Conservation (phyloP, 2,888 invertebrate species). For the Harpalus rubripes region DNA sequence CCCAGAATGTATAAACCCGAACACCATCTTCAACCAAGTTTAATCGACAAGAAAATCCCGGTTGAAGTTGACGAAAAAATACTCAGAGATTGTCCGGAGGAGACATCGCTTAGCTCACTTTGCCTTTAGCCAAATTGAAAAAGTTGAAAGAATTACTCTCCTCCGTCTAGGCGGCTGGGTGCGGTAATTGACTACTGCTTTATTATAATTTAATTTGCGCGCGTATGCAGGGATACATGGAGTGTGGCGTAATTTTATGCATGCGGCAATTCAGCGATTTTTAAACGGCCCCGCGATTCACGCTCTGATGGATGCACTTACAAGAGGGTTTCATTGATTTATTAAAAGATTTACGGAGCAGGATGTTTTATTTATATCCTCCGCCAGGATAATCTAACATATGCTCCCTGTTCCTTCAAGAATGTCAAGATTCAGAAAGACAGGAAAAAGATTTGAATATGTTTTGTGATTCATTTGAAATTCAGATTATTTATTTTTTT, state of each 20-base stretch:
- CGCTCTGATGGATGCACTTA: constrained; percentile 31
- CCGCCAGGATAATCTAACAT: background rate
- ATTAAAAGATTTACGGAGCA: constrained; percentile 47
- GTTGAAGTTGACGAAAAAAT: constrained; percentile 67
- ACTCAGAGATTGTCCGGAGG: constrained; percentile 63
- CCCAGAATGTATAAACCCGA: constrained; percentile 35
- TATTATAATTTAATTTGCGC: constrained; percentile 63
- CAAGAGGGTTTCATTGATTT: constrained; percentile 49
- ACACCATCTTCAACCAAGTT: constrained; percentile 64
- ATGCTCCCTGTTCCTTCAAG: background rate
- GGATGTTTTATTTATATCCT: constrained; percentile 37
- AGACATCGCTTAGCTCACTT: constrained; percentile 58
- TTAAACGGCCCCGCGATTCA: constrained; percentile 51
- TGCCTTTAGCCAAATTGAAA: constrained; percentile 62
- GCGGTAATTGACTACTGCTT: constrained; percentile 59
- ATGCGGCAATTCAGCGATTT: constrained; percentile 57
- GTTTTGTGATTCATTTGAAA: background rate
- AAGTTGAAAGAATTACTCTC: constrained; percentile 60
- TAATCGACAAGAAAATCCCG: constrained; percentile 70
- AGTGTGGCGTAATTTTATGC: constrained; percentile 59
- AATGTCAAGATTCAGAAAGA: background rate
- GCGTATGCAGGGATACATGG: constrained; percentile 54
- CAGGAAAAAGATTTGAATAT: background rate
- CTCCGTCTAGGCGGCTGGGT: background rate
- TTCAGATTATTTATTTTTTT: background rate